Percentiles rank a stretch among this genome's conserved stretches.
phyloP scores from a whole-genome alignment of 2,888 invertebrate species.

The Monochamus alternatus region DNA sequence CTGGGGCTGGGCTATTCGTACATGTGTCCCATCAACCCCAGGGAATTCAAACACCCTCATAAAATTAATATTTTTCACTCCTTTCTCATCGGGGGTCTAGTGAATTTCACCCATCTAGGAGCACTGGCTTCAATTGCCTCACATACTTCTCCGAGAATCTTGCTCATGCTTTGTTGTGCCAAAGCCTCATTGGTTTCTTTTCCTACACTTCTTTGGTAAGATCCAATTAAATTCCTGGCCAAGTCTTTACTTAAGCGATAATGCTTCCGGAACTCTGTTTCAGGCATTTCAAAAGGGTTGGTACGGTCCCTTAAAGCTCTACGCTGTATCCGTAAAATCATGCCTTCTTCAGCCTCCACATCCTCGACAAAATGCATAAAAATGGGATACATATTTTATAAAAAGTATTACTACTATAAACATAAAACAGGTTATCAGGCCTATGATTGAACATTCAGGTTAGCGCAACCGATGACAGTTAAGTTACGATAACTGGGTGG shows the following conservation, averaged over 20 bases:
- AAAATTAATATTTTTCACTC: too few relatives aligned
- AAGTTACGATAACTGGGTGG: too few relatives aligned
- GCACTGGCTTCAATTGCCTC: neutral
- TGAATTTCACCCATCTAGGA: neutral
- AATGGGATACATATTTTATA: neutral
- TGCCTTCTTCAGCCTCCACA: neutral
- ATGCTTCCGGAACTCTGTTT: neutral
- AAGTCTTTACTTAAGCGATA: neutral
- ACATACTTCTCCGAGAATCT: neutral
- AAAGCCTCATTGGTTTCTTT: neutral
- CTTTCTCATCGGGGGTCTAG: too few relatives aligned
- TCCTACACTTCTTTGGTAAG: neutral
- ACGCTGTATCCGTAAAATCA: neutral
- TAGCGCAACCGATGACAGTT: too few relatives aligned
- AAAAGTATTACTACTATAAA: neutral
- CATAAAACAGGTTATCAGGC: too few relatives aligned
- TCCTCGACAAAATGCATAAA: neutral
- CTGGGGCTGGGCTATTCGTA: neutral
- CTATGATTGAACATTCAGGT: too few relatives aligned
- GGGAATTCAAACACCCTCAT: neutral
- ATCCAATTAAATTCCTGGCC: neutral
- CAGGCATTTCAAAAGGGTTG: neutral
- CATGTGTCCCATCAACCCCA: constrained; percentile 16
- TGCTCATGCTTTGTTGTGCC: neutral
- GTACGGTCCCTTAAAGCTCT: neutral